These are phyloP conservation scores for Beaufortia kweichowensis DNA, from an alignment of 2,113 vertebrate genomes.

Conservation along the genomic window DNA sequence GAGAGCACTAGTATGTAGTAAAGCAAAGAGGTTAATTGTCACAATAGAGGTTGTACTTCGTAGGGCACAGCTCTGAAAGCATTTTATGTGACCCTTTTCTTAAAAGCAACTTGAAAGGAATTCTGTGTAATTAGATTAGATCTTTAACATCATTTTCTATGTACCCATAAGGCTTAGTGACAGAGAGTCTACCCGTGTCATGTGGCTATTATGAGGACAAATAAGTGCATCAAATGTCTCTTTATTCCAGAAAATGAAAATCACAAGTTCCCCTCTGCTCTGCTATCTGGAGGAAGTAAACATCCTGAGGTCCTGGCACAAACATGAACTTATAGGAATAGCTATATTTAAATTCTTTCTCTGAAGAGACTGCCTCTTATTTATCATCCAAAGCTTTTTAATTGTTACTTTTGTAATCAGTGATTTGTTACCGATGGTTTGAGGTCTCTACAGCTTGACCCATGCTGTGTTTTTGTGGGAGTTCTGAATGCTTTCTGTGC, in stretches of 20 bases:
- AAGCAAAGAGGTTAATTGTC: constrained; percentile 55
- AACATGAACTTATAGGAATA: background rate
- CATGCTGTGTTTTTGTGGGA: constrained; percentile 23
- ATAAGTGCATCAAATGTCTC: constrained; percentile 42
- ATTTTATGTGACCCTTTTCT: constrained; percentile 43
- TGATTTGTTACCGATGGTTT: constrained; percentile 24
- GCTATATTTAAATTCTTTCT: constrained; percentile 9
- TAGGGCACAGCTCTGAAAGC: constrained; percentile 46
- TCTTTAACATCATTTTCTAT: constrained; percentile 32
- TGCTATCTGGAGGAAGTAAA: constrained; percentile 31
- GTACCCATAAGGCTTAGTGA: constrained; percentile 18
- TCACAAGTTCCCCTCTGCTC: constrained; percentile 43
- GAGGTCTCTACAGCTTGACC: constrained; percentile 25
- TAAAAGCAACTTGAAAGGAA: constrained; percentile 35
- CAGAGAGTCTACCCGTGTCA: constrained; percentile 26
- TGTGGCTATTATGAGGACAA: constrained; percentile 42
- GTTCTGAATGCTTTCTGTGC: constrained; percentile 17
- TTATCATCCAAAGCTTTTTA: background rate
- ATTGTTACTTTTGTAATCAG: constrained; percentile 29
- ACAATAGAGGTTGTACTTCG: constrained; percentile 48
- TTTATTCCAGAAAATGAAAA: constrained; percentile 51
- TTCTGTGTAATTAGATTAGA: constrained; percentile 40
- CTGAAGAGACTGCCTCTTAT: background rate
- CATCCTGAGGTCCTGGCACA: constrained; percentile 23
- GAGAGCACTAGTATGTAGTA: constrained; percentile 52